A percentile compares a stretch with the other conserved stretches of the same genome.
phyloP scores from a whole-genome alignment of 2,797 vertebrate species.

The Myiotriccus ornatus region DNA sequence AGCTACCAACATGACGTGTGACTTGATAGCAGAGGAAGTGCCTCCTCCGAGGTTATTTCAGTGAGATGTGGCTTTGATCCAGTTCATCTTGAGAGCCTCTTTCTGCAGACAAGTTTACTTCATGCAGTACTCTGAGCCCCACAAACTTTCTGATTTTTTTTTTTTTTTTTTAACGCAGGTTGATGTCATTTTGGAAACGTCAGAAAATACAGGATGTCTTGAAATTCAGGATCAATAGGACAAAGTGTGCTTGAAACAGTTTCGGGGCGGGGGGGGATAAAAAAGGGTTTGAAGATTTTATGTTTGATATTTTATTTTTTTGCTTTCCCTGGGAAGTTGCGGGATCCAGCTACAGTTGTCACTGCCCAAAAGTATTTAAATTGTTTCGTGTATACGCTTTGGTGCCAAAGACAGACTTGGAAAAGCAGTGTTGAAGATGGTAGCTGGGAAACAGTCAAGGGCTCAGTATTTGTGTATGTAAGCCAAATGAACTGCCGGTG shows the following conservation, averaged over 20 bases:
- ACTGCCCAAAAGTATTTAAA: neutral
- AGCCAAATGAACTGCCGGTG: neutral
- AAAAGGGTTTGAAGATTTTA: neutral
- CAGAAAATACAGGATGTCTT: neutral
- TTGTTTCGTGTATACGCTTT: neutral
- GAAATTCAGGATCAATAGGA: neutral
- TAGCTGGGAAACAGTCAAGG: neutral
- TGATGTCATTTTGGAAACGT: neutral
- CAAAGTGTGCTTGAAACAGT: neutral
- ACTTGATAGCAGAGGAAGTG: neutral
- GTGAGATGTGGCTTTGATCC: neutral
- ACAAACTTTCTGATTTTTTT: neutral
- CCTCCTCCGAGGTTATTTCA: neutral
- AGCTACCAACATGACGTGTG: rapidly evolving
- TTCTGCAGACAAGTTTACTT: neutral
- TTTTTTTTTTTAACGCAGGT: neutral
- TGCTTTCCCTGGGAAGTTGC: neutral
- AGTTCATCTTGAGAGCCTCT: neutral
- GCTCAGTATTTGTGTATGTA: neutral
- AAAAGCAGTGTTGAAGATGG: neutral
- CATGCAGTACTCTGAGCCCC: neutral
- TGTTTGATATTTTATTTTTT: neutral
- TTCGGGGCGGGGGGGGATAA: neutral
- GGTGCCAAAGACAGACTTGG: neutral
- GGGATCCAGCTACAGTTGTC: neutral